Percentiles rank a stretch among this genome's conserved stretches.
Evolutionary conservation across 2,888 invertebrate species (phyloP).

Genomic region (Ichneumon xanthorius): DNA sequence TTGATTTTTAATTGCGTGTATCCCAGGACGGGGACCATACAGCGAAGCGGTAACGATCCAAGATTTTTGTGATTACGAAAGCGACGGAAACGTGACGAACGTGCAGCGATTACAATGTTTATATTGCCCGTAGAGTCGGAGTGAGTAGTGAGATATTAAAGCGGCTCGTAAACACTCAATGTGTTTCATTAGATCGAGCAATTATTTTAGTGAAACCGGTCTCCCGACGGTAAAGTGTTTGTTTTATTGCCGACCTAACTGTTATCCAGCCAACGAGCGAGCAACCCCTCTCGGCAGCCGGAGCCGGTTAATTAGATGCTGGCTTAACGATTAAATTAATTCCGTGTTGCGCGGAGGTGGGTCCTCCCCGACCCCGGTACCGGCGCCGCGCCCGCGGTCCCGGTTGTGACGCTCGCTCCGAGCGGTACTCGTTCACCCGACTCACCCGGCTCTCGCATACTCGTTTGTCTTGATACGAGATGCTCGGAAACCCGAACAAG

Average conservation of each 20-base stretch:
- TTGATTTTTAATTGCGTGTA: conserved; percentile 5
- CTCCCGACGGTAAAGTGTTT: conserved; percentile 65
- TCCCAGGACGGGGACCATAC: background rate
- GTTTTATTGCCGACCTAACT: conserved; percentile 70
- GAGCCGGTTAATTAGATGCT: conserved; percentile 73
- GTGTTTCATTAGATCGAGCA: conserved; percentile 70
- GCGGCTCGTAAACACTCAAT: conserved; percentile 69
- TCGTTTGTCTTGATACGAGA: conserved; percentile 67
- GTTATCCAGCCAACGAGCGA: conserved; percentile 57
- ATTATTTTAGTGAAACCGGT: conserved; percentile 65
- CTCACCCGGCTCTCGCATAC: conserved; percentile 24
- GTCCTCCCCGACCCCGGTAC: conserved; percentile 35
- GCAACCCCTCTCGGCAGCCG: conserved; percentile 48
- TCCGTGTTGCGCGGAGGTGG: conserved; percentile 70
- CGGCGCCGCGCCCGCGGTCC: conserved; percentile 49
- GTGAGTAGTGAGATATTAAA: conserved; percentile 65
- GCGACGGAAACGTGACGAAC: conserved; percentile 45
- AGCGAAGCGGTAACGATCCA: background rate
- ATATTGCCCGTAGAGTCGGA: conserved; percentile 30
- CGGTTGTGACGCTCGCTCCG: conserved; percentile 56
- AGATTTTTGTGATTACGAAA: conserved; percentile 8
- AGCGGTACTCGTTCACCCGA: conserved; percentile 22
- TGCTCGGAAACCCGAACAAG: conserved; percentile 57
- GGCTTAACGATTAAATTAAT: conserved; percentile 75
- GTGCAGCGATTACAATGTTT: conserved; percentile 45